Percentiles rank a stretch among this genome's conserved stretches.
Evolutionary conservation across 2,113 vertebrate species (phyloP).

Genomic region (Halcyon malimbica): DNA sequence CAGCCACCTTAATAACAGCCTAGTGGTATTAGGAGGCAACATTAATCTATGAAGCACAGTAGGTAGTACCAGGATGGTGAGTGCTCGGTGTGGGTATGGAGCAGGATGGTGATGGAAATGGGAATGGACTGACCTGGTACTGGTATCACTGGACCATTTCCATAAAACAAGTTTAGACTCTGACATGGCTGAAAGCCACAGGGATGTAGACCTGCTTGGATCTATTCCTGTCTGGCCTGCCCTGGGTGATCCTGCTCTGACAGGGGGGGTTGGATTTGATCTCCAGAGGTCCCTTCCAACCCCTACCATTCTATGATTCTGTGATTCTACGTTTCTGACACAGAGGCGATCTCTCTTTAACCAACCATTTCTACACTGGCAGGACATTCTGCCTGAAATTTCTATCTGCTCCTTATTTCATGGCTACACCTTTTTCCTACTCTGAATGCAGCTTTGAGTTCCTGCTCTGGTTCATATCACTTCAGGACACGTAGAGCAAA

Average conservation of each 20-base stretch:
- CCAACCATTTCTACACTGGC: background rate
- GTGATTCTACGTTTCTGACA: background rate
- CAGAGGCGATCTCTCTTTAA: background rate
- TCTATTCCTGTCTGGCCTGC: too few species aligned
- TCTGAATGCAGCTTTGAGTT: background rate
- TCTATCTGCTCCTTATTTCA: background rate
- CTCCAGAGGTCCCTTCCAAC: too few species aligned
- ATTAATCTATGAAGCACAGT: background rate
- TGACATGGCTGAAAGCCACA: background rate
- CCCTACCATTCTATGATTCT: too few species aligned
- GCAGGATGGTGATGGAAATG: background rate
- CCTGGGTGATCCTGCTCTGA: too few species aligned
- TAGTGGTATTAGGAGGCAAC: background rate
- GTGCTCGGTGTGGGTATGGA: background rate
- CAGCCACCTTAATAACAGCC: slow-evolving; percentile 17
- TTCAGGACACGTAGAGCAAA: background rate
- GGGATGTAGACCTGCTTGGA: background rate
- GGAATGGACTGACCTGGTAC: background rate
- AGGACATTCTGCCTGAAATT: background rate
- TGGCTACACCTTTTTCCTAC: background rate
- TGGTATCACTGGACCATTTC: background rate
- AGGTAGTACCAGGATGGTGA: background rate
- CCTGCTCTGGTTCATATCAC: background rate
- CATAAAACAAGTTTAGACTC: background rate
- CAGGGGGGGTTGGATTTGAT: too few species aligned